phyloP scores from a whole-genome alignment of 2,888 invertebrate genomes.

The Leucophenga montana region DNA sequence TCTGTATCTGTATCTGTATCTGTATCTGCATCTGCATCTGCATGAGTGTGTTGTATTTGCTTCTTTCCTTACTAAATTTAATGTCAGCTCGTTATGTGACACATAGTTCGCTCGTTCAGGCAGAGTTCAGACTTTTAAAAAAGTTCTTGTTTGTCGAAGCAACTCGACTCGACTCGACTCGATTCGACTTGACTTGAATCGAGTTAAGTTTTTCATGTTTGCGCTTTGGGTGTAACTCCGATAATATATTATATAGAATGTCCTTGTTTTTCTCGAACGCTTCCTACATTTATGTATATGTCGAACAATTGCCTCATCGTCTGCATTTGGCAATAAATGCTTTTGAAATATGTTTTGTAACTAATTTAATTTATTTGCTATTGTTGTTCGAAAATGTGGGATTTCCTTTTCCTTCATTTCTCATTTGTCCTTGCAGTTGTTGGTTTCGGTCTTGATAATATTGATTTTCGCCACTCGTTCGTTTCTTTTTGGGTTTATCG shows the following conservation, averaged over 20 bases:
- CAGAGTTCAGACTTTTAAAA: background rate
- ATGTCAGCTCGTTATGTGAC: conserved; percentile 23
- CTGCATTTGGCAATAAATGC: conserved; percentile 22
- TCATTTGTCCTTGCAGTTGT: conserved; percentile 3
- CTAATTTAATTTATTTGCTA: conserved; percentile 64
- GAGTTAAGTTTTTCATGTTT: conserved; percentile 4
- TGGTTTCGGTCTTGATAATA: background rate
- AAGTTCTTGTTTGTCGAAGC: conserved; percentile 1
- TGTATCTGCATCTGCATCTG: background rate
- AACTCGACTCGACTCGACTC: no score
- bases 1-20: background rate
- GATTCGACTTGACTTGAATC: background rate
- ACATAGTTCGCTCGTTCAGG: conserved; percentile 15
- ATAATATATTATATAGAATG: conserved; percentile 2
- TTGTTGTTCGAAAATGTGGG: conserved; percentile 62
- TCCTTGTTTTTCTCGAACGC: conserved; percentile 8
- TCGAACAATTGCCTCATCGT: background rate
- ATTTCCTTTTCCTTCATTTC: conserved; percentile 46
- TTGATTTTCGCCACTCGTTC: conserved; percentile 8
- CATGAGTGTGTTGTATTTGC: background rate
- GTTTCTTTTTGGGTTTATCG: background rate
- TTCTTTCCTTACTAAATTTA: conserved; percentile 14
- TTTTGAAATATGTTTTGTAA: conserved; percentile 62
- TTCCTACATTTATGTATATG: background rate
- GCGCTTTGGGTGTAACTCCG: background rate